These are phyloP conservation scores for Thomomys bottae DNA, from an alignment of 2,113 vertebrate species.

Conservation along the genomic window DNA sequence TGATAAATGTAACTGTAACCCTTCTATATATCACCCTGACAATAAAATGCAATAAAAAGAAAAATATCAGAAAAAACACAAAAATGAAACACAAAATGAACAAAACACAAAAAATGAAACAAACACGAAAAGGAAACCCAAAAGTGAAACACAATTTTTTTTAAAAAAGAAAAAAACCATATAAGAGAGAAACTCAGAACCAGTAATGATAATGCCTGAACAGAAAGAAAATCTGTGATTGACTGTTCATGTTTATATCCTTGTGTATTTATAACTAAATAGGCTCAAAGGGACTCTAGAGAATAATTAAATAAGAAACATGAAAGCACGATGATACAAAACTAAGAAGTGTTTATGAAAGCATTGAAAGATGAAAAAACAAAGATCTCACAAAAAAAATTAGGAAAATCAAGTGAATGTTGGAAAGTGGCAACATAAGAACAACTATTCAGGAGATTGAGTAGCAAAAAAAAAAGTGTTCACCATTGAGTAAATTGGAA, in stretches of 20 bases:
- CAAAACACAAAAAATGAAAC: too few relatives aligned
- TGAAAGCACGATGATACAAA: neutral
- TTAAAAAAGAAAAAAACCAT: too few relatives aligned
- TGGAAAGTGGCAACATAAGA: neutral
- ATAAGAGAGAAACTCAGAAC: neutral
- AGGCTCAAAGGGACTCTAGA: neutral
- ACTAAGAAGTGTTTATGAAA: neutral
- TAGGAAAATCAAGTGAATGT: neutral
- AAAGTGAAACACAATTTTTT: too few relatives aligned
- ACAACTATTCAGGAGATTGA: neutral
- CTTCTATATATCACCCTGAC: too few relatives aligned
- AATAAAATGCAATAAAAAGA: too few relatives aligned
- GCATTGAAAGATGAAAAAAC: neutral
- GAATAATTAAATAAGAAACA: conserved; percentile 15
- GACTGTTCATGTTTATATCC: neutral
- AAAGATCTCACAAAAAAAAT: neutral
- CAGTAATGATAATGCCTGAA: neutral
- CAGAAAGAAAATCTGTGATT: neutral
- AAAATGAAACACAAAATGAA: too few relatives aligned
- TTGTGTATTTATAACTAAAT: neutral
- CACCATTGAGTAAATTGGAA: neutral
- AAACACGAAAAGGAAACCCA: too few relatives aligned
- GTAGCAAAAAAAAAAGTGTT: neutral
- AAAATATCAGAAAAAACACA: too few relatives aligned
- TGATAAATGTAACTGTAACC: too few relatives aligned